Evolutionary conservation across 2,797 vertebrate species (phyloP).

Genomic region (Lindbergichthys nudifrons): DNA sequence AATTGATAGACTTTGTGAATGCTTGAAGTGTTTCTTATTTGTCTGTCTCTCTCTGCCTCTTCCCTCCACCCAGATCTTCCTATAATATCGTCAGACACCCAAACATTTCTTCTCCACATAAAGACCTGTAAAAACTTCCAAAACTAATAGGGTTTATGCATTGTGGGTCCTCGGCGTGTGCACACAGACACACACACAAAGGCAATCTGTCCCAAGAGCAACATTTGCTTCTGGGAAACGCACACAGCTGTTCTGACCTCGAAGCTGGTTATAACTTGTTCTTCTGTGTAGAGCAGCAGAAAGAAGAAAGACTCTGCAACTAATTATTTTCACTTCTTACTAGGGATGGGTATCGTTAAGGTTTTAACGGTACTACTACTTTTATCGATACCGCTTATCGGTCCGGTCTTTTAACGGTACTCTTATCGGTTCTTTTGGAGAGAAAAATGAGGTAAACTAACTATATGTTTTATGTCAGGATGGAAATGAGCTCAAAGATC

Average conservation of each 20-base stretch:
- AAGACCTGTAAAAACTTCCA: slow-evolving; percentile 73
- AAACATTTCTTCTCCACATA: slow-evolving; percentile 76
- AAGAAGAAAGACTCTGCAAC: background rate
- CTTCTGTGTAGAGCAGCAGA: slow-evolving; percentile 15
- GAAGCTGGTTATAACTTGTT: slow-evolving; percentile 61
- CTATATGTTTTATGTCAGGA: no score
- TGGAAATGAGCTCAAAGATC: no score
- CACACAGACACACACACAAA: slow-evolving; percentile 42
- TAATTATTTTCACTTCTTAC: background rate
- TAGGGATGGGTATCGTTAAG: no score
- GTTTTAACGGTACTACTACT: no score
- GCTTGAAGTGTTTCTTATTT: slow-evolving; percentile 54
- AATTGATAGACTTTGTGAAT: slow-evolving; percentile 41
- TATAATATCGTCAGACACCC: slow-evolving; percentile 69
- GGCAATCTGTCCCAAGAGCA: slow-evolving; percentile 73
- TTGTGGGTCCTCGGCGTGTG: slow-evolving; percentile 56
- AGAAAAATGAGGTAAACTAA: no score
- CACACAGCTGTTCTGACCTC: slow-evolving; percentile 78
- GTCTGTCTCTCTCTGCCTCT: slow-evolving; percentile 25
- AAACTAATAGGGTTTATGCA: slow-evolving; percentile 78
- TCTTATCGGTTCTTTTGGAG: no score
- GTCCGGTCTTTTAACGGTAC: no score
- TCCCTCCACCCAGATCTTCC: slow-evolving; percentile 57
- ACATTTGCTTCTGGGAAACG: slow-evolving; percentile 78
- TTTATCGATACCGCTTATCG: no score